Conservation (phyloP, 2,888 invertebrate species). For the Tyria jacobaeae region DNA sequence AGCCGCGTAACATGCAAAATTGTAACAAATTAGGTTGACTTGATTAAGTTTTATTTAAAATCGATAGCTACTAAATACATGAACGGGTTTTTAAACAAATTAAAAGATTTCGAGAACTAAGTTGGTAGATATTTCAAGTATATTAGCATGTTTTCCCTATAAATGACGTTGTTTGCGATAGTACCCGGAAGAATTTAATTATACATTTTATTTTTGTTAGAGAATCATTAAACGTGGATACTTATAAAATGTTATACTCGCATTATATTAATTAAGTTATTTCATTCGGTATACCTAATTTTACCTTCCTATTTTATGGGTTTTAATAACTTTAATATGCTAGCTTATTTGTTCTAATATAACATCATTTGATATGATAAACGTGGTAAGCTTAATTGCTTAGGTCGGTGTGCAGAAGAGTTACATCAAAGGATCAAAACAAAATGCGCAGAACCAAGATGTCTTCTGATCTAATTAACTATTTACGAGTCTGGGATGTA, state of each 20-base stretch:
- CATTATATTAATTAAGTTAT: not conserved
- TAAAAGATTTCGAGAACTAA: not conserved
- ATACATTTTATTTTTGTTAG: not conserved
- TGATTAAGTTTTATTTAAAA: constrained; percentile 5
- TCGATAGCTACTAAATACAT: not conserved
- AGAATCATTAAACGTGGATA: not conserved
- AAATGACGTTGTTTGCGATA: constrained; percentile 20
- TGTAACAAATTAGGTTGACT: constrained; percentile 11
- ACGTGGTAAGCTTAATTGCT: not conserved
- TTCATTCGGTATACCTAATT: too few species aligned
- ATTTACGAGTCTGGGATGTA: constrained; percentile 19
- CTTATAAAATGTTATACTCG: too few species aligned
- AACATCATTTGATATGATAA: not conserved
- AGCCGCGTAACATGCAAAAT: constrained; percentile 24
- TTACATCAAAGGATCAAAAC: constrained; percentile 51
- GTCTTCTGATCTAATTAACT: constrained; percentile 52
- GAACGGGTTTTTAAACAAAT: not conserved
- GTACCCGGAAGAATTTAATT: constrained; percentile 36
- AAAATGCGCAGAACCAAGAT: constrained; percentile 67
- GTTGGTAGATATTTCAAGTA: not conserved
- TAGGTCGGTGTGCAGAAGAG: constrained; percentile 7
- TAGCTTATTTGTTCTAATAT: not conserved
- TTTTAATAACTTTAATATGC: not conserved
- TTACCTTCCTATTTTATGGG: not conserved
- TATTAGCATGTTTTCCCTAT: constrained; percentile 12